Base-by-base conservation (phyloP, 2,797 vertebrate genomes). In the Geotrypetes seraphini region DNA sequence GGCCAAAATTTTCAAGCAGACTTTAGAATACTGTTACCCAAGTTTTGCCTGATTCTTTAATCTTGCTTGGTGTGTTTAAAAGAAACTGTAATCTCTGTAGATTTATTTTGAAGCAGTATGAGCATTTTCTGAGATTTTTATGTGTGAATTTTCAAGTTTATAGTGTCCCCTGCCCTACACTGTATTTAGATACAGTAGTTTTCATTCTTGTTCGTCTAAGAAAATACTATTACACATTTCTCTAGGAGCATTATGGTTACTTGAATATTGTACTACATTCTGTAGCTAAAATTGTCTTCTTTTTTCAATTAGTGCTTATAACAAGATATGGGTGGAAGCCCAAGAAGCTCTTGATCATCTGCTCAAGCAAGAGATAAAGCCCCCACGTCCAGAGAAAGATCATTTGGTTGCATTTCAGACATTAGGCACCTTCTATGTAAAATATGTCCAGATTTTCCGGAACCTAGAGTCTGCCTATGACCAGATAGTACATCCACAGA, bases 401-500 rank as follows among this genome's bases (percentile, higher is more conserved):
- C 72, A 1, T 0, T 10, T 47, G 4, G 47, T 69, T 17, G 51
- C 47, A 31, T 86, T 77, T 43, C 71, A 78, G 16, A 74, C 52
- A 35, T 18, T 91, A 28, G 77, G 72, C 18, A 58, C 69, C n/a
- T 79, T 70, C 52, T 91, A 87, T 39, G 23, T 90, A 27, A 74
- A 79, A 9, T 91, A 91, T 9, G 43, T 91, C 9, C 78, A 78
- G 16, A 84, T 90, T 46, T 75, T 87, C 11, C 54, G 57, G 3
- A 66, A 50, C 8, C 34, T 91, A 58, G 88, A 86, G 53, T 41
- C 11, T 0, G 60, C 72, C 19, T 77, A 90, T 0, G 73, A 83
- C 42, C 75, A 80, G 23, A 69, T 87, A 0, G 10, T 79, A 27
- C 85, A 90, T 22, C 71, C 47, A 1, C 87, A 90, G 66, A 91